Percentiles rank a stretch among this genome's conserved stretches.
Conservation (phyloP, 30 jellyfish, hydroid and myxozoan genomes). For the Aurelia aurita complex sp. Pacific region DNA sequence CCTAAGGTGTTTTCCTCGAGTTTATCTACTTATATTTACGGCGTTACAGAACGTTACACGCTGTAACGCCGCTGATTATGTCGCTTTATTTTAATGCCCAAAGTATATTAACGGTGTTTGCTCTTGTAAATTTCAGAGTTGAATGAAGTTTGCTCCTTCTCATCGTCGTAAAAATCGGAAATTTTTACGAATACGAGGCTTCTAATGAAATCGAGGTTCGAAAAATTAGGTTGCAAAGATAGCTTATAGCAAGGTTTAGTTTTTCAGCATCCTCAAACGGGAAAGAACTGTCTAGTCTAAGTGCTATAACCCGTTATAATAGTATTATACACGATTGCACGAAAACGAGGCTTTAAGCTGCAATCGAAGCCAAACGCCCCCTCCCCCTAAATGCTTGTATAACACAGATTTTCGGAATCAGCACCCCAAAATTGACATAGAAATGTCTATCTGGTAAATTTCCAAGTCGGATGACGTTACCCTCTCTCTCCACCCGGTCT, state of each 20-base stretch:
- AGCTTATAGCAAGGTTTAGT: background rate
- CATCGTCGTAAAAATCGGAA: background rate
- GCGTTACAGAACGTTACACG: no score
- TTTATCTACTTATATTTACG: no score
- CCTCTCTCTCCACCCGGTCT: background rate
- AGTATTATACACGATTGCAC: background rate
- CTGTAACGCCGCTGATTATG: background rate
- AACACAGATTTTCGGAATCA: background rate
- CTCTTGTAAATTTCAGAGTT: background rate
- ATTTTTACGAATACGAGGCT: background rate
- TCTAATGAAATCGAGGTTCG: background rate
- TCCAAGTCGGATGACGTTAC: background rate
- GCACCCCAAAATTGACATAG: background rate
- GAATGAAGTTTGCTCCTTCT: background rate
- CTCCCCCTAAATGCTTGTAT: background rate
- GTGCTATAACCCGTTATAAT: background rate
- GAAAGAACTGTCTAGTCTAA: background rate
- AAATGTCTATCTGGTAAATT: background rate
- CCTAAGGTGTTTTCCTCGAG: no score
- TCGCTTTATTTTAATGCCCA: background rate
- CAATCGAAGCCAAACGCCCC: constrained; percentile 4
- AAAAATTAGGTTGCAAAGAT: background rate
- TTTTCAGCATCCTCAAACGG: background rate
- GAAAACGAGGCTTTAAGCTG: background rate
- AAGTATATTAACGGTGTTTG: background rate